These are phyloP conservation scores for Siniperca knerii DNA, from an alignment of 2,113 vertebrate genomes.

Conservation along the genomic window DNA sequence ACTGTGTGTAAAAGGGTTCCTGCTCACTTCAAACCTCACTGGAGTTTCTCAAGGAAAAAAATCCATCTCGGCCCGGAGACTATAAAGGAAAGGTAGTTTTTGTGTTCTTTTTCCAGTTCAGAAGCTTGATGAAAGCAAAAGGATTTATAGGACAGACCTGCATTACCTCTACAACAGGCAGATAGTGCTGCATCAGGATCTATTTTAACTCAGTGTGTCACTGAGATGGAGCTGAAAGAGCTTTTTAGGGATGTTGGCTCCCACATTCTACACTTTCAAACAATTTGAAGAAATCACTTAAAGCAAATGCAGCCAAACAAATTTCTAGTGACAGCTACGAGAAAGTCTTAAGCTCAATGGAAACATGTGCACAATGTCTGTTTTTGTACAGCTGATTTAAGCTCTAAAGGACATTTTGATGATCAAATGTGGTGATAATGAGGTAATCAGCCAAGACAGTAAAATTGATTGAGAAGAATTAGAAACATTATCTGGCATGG, in stretches of 20 bases:
- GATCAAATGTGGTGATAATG: slow-evolving; percentile 1
- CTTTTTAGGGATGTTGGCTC: background rate
- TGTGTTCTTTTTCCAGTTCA: slow-evolving; percentile 36
- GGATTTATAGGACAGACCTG: slow-evolving; percentile 4
- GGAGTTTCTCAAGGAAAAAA: slow-evolving; percentile 3
- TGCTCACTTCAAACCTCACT: slow-evolving; percentile 6
- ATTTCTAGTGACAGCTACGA: background rate
- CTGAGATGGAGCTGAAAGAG: slow-evolving; percentile 16
- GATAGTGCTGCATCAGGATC: slow-evolving; percentile 39
- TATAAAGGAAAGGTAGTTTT: slow-evolving; percentile 5
- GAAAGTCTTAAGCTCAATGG: background rate
- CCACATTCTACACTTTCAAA: slow-evolving; percentile 5
- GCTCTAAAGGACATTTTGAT: background rate
- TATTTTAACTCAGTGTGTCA: slow-evolving; percentile 2
- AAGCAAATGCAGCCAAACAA: slow-evolving; percentile 9
- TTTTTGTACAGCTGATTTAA: slow-evolving; percentile 1
- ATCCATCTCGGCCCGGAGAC: background rate
- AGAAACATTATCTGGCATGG: background rate
- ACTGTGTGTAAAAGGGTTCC: background rate
- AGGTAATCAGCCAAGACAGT: slow-evolving; percentile 1
- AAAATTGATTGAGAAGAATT: slow-evolving; percentile 38
- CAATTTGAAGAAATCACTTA: background rate
- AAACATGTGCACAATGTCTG: background rate
- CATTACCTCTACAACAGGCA: slow-evolving; percentile 8
- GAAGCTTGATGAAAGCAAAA: slow-evolving; percentile 28